These are phyloP conservation scores for Gadus macrocephalus DNA, from an alignment of 2,113 vertebrate genomes.

Conservation along the genomic window DNA sequence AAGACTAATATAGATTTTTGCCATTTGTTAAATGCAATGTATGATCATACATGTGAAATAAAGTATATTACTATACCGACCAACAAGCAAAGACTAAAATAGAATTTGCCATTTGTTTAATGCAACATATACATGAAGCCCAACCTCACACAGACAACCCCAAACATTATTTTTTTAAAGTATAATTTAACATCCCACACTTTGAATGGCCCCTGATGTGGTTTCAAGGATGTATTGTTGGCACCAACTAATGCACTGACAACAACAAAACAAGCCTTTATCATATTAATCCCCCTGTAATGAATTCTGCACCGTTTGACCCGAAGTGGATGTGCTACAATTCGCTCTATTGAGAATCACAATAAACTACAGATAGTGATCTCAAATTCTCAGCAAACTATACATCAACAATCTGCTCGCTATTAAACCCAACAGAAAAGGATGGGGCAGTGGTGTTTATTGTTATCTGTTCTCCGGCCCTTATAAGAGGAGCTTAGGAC, in stretches of 20 bases:
- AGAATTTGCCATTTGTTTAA: no score
- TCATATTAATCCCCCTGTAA: slow-evolving; percentile 85
- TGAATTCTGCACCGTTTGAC: slow-evolving; percentile 81
- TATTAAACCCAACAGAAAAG: slow-evolving; percentile 75
- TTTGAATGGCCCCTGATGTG: not conserved
- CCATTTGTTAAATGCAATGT: no score
- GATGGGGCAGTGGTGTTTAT: slow-evolving; percentile 79
- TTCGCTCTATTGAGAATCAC: slow-evolving; percentile 71
- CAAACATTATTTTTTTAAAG: no score
- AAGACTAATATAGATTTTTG: no score
- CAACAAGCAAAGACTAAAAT: no score
- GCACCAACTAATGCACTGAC: slow-evolving; percentile 65
- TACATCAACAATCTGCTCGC: slow-evolving; percentile 79
- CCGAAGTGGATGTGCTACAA: slow-evolving; percentile 72
- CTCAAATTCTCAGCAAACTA: slow-evolving; percentile 73
- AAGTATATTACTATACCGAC: no score
- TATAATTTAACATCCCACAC: slow-evolving; percentile 9
- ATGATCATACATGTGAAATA: no score
- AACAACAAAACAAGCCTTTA: slow-evolving; percentile 76
- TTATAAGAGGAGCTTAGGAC: slow-evolving; percentile 80
- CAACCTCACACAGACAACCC: no score
- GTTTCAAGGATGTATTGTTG: slow-evolving; percentile 33
- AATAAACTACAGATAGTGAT: slow-evolving; percentile 77
- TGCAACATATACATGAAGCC: no score
- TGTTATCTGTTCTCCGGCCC: slow-evolving; percentile 80